Percentiles rank a stretch among this genome's conserved stretches.
Conservation (phyloP, 1,140 invertebrate genomes). For the Ostrea denselamellosa region DNA sequence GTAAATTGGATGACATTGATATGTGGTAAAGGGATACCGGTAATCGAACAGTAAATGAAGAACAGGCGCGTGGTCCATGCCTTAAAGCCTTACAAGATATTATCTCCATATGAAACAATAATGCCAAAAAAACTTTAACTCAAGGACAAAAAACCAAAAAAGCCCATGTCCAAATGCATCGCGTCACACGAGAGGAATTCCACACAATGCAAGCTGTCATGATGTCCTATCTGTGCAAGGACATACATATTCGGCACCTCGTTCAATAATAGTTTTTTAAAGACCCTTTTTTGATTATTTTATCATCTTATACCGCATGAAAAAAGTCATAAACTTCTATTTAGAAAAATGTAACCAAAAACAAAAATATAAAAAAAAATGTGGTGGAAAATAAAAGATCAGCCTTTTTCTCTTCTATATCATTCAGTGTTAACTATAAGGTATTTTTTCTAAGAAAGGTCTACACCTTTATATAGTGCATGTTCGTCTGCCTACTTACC, state of each 20-base stretch:
- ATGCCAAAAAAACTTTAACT: neutral
- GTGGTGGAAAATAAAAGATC: neutral
- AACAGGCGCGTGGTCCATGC: neutral
- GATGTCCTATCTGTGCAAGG: no score
- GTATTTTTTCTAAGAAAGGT: neutral
- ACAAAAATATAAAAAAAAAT: neutral
- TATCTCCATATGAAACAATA: neutral
- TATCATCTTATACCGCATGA: no score
- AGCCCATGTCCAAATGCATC: neutral
- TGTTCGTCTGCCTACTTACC: slow-evolving; percentile 57
- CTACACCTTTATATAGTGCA: neutral
- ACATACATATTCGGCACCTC: no score
- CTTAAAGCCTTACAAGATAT: neutral
- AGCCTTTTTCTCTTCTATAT: neutral
- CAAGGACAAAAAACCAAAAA: neutral
- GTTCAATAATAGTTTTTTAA: no score
- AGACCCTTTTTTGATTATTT: no score
- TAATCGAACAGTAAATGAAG: neutral
- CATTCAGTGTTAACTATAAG: neutral
- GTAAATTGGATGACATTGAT: no score
- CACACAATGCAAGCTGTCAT: no score
- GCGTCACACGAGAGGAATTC: neutral
- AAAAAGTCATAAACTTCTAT: neutral
- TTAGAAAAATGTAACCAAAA: neutral
- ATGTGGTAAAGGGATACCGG: neutral